A percentile compares a stretch with the other conserved stretches of the same genome.
Evolutionary conservation across 2,888 invertebrate genomes (phyloP).

Genomic region (Parelbella ahira): DNA sequence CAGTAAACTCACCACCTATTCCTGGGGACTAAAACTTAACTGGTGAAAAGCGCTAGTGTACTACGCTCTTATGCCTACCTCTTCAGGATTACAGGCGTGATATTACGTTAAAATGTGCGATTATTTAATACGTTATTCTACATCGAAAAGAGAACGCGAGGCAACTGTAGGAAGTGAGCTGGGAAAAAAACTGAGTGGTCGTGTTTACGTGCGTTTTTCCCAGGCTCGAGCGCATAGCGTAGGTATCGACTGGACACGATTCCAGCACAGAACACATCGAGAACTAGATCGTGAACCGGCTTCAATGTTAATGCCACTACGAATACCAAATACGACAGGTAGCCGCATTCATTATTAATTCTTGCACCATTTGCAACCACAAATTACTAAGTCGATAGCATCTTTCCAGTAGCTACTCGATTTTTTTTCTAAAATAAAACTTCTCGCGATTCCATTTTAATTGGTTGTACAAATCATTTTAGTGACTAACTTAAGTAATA

Average conservation of each 20-base stretch:
- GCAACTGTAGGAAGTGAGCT: constrained; percentile 9
- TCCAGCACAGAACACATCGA: constrained; percentile 34
- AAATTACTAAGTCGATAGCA: constrained; percentile 35
- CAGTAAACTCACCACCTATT: no score
- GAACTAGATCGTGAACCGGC: constrained; percentile 46
- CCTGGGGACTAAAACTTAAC: no score
- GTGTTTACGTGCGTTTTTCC: constrained; percentile 27
- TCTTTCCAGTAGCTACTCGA: constrained; percentile 25
- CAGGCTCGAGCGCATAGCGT: constrained; percentile 24
- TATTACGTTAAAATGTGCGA: no score
- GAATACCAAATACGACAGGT: constrained; percentile 45
- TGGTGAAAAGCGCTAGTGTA: no score
- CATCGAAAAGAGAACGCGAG: background rate
- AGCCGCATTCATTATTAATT: constrained; percentile 39
- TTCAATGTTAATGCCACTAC: constrained; percentile 41
- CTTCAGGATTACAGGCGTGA: no score
- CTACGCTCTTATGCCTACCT: no score
- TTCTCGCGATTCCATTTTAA: background rate
- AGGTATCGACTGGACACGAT: constrained; percentile 18
- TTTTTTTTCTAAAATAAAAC: constrained; percentile 14
- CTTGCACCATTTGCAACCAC: constrained; percentile 37
- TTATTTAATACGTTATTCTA: constrained; percentile 8
- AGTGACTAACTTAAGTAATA: no score
- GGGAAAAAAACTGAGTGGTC: constrained; percentile 3
- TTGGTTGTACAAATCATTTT: background rate